Evolutionary conservation across 2,888 invertebrate genomes (phyloP), one percentile per base, ranked within the genome.

Genomic region (Ectemnius continuus): DNA sequence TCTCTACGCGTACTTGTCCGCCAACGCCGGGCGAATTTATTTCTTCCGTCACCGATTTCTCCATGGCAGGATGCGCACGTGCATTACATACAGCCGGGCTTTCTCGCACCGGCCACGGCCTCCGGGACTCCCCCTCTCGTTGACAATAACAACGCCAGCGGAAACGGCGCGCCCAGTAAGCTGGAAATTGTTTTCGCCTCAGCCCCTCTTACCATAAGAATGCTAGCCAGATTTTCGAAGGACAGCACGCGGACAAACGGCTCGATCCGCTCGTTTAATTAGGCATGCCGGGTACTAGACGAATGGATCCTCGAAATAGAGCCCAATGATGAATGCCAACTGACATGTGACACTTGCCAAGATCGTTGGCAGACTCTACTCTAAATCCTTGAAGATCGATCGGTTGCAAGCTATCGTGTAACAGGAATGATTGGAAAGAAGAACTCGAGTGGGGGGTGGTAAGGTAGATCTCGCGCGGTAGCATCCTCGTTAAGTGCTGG

Each of bases 11-110:
- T 61, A 76, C 70, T 75, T 65, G 70, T 62, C 58, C 70, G 70
- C 71, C 66, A 66, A 61, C 46, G 65, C 62, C 46, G 76, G 66
- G 66, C 75, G 70, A 80, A 82, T 81, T 81, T 81, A 81, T 82
- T 74, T 80, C 74, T 80, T 78, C 80, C 79, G 79, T 75, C 69
- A 47, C 67, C 74, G 76, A 72, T 70, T 67, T 60, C 72, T 67
- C 67, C 61, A 57, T 56, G 72, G 57, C 70, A 57, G 65, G 67
- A 47, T 59, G 61, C 73, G 61, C 67, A 46, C 67, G 65, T 67
- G 74, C 63, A 75, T 75, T 75, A 72, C 72, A 72, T 11, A 36
- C 36, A 36, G 36, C 36, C 36, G 36, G 36, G 36, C 36, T 36
- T 36, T 36, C 36, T 36, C 36, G 36, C 36, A 11, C 36, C 8